phyloP scores from a whole-genome alignment of 2,888 invertebrate genomes.

The Seladonia tumulorum region DNA sequence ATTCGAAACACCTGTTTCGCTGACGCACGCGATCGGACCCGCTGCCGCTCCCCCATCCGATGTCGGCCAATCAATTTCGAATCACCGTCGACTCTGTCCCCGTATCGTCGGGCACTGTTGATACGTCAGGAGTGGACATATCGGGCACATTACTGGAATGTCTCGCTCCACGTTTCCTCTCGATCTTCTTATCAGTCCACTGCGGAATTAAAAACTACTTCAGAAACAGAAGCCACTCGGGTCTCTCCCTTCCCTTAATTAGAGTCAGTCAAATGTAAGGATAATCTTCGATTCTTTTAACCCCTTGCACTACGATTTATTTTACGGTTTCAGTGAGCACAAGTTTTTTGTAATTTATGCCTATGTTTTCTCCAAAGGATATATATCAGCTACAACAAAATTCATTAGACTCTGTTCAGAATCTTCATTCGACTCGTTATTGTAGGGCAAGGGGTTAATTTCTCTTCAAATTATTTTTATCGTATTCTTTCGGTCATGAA shows the following conservation, averaged over 20 bases:
- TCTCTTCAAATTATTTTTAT: too few species aligned
- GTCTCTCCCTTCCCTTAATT: not conserved
- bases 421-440: too few species aligned
- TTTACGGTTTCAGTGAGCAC: too few species aligned
- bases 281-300: not conserved
- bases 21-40: constrained; percentile 11
- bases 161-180: not conserved
- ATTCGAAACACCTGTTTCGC: constrained; percentile 66
- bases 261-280: not conserved
- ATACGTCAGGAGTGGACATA: not conserved
- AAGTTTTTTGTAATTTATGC: too few species aligned
- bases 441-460: too few species aligned
- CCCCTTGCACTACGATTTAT: too few species aligned
- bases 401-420: too few species aligned
- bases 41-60: not conserved
- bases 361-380: too few species aligned
- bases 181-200: not conserved
- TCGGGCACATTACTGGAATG: not conserved
- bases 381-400: too few species aligned
- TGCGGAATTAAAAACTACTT: not conserved
- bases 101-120: not conserved
- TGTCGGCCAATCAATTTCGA: constrained; percentile 12
- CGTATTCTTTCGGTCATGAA: not conserved
- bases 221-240: not conserved
- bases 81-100: not conserved